Evolutionary conservation across 2,888 invertebrate genomes (phyloP).

Genomic region (Zonitis immaculata): DNA sequence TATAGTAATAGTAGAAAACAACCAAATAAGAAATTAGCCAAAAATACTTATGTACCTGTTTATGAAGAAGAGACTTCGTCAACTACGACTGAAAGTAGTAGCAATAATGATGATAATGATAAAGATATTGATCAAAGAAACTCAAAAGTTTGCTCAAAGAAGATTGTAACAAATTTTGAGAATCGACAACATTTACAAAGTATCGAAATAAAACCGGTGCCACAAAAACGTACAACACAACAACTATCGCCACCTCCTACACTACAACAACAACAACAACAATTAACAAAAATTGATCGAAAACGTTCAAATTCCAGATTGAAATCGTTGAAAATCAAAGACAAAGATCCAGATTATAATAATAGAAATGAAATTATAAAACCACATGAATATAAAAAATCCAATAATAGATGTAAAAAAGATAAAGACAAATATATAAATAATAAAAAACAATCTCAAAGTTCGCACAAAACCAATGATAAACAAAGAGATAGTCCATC

Average conservation of each 20-base stretch:
- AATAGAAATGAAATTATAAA: background rate
- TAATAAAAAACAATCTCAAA: slow-evolving; percentile 7
- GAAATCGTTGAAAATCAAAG: background rate
- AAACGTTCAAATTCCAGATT: slow-evolving; percentile 11
- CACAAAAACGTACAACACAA: slow-evolving; percentile 19
- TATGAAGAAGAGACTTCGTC: slow-evolving; percentile 66
- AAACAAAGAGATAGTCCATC: slow-evolving; percentile 15
- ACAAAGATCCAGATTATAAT: background rate
- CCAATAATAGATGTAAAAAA: slow-evolving; percentile 5
- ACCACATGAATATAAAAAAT: slow-evolving; percentile 4
- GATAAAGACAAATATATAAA: slow-evolving; percentile 14
- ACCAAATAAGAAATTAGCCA: slow-evolving; percentile 40
- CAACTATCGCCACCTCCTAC: slow-evolving; percentile 11
- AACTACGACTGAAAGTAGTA: slow-evolving; percentile 66
- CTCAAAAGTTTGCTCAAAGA: slow-evolving; percentile 27
- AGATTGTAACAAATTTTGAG: slow-evolving; percentile 20
- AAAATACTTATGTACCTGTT: slow-evolving; percentile 36
- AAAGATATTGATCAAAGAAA: slow-evolving; percentile 35
- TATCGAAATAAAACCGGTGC: slow-evolving; percentile 19
- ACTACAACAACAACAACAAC: slow-evolving; percentile 10
- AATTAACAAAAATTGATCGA: slow-evolving; percentile 19
- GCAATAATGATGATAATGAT: slow-evolving; percentile 56
- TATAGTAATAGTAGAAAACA: slow-evolving; percentile 31
- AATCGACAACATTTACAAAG: slow-evolving; percentile 12
- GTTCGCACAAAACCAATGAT: slow-evolving; percentile 16